phyloP scores from a whole-genome alignment of 2,888 invertebrate genomes.

The Lumbricus terrestris region DNA sequence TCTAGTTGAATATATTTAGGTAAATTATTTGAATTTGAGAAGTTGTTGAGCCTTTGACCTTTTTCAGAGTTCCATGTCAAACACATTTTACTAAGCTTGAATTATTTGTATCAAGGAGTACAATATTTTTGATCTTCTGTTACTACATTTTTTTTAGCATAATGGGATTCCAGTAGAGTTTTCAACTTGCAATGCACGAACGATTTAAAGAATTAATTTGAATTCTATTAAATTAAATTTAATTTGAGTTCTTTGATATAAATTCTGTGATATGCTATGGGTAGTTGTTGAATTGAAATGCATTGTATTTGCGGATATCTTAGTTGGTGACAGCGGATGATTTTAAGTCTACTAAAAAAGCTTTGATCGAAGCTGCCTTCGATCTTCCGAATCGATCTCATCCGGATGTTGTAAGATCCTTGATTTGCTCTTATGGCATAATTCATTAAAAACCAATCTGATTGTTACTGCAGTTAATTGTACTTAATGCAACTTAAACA shows the following conservation, averaged over 20 bases:
- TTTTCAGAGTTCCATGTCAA: no score
- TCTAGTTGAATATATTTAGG: not conserved
- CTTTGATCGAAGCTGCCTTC: constrained; percentile 22
- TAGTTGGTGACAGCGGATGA: not conserved
- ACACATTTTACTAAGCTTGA: no score
- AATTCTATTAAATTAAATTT: no score
- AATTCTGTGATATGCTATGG: no score
- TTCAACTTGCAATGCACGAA: no score
- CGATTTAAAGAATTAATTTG: no score
- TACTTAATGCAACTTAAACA: not conserved
- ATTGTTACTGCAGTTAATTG: no score
- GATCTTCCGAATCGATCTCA: constrained; percentile 36
- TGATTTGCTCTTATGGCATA: not conserved
- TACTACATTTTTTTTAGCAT: not conserved
- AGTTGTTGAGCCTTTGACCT: no score
- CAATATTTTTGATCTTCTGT: not conserved
- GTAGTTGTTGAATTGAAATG: not conserved
- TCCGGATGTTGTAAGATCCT: constrained; percentile 28
- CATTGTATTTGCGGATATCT: not conserved
- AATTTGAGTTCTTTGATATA: no score
- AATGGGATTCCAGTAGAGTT: no score
- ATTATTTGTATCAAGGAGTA: not conserved
- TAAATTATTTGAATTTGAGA: not conserved
- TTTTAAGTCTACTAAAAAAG: not conserved
- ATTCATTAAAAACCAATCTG: no score